phyloP scores from a whole-genome alignment of 2,888 invertebrate species.

The Crepidodera aurea region DNA sequence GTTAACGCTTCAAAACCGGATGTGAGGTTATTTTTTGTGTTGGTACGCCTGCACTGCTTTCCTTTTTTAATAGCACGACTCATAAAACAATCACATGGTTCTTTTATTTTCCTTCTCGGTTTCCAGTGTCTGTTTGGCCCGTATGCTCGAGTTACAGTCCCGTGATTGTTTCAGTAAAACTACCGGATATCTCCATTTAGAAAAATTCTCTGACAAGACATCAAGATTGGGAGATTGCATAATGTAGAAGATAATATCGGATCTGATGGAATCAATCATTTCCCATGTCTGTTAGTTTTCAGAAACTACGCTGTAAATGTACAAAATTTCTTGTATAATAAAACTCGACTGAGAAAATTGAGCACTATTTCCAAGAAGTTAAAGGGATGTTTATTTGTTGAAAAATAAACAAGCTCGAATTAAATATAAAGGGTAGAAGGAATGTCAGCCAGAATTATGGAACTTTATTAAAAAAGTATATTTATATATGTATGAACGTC shows the following conservation, averaged over 20 bases:
- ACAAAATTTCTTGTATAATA: background rate
- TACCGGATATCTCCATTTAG: conserved; percentile 46
- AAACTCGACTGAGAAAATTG: no score
- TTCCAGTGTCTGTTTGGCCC: conserved; percentile 29
- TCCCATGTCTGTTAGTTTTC: background rate
- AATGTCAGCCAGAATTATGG: no score
- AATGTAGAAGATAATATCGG: conserved; percentile 24
- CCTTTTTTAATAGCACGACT: conserved; percentile 42
- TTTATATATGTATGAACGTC: no score
- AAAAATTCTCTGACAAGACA: conserved; percentile 30
- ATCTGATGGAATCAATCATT: conserved; percentile 23
- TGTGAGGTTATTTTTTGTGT: conserved; percentile 41
- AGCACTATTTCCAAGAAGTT: background rate
- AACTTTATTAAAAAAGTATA: no score
- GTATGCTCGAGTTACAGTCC: conserved; percentile 37
- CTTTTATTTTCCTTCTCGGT: conserved; percentile 34
- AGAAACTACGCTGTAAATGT: background rate
- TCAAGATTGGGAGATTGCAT: conserved; percentile 24
- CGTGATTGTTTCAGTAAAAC: conserved; percentile 37
- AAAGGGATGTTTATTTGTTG: background rate
- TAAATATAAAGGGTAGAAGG: no score
- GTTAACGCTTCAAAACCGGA: conserved; percentile 44
- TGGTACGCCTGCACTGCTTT: conserved; percentile 39
- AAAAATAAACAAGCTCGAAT: background rate
- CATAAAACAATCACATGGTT: conserved; percentile 40